A percentile compares a stretch with the other conserved stretches of the same genome.
These are phyloP conservation scores for Ctenopoma multispine DNA, from an alignment of 2,797 vertebrate genomes.

Conservation along the genomic window DNA sequence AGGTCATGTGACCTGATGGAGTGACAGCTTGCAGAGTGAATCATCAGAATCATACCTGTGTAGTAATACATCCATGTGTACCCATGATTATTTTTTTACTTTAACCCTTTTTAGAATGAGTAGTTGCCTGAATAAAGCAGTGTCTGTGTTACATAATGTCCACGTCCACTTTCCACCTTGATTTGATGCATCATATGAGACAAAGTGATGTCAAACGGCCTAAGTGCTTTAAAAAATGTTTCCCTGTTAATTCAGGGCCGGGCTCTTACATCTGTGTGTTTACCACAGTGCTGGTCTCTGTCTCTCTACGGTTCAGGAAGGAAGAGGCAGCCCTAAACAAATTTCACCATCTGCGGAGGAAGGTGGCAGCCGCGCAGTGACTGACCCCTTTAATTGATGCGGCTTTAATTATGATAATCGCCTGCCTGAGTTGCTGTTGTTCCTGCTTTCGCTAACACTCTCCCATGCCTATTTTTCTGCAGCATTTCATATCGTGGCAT, in stretches of 20 bases:
- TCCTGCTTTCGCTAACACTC: conserved; percentile 25
- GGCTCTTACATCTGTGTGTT: conserved; percentile 20
- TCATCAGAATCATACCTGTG: too few species aligned
- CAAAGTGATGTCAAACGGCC: too few species aligned
- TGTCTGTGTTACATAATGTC: too few species aligned
- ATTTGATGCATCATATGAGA: too few species aligned
- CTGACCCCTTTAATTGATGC: conserved; percentile 93
- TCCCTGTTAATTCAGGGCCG: neutral
- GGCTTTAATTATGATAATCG: conserved; percentile 97
- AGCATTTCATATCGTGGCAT: conserved; percentile 82
- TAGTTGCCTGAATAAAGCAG: too few species aligned
- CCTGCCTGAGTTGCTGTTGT: conserved; percentile 85
- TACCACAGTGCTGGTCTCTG: conserved; percentile 3
- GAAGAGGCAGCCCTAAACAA: conserved; percentile 86
- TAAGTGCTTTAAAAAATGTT: too few species aligned
- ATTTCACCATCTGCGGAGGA: conserved; percentile 91
- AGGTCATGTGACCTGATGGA: too few species aligned
- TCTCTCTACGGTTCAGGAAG: conserved; percentile 39
- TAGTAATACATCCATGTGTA: too few species aligned
- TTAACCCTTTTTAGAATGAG: too few species aligned
- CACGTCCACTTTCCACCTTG: too few species aligned
- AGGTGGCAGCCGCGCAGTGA: conserved; percentile 87
- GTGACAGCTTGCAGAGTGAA: too few species aligned
- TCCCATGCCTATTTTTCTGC: conserved; percentile 24
- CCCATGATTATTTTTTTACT: too few species aligned